These are phyloP conservation scores for Noturus placidus DNA, from an alignment of 2,113 vertebrate genomes.

Conservation along the genomic window DNA sequence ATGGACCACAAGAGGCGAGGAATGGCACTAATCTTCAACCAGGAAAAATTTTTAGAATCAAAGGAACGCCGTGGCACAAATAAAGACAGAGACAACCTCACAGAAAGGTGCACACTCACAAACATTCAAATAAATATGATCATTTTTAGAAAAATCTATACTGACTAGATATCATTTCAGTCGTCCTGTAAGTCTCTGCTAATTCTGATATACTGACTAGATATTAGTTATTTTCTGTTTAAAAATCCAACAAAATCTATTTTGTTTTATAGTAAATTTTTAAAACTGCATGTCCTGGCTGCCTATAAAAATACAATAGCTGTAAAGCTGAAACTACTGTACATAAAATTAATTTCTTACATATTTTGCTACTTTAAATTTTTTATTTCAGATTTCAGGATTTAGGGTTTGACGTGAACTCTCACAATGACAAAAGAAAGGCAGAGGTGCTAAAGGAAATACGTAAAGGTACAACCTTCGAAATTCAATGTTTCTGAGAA, in stretches of 20 bases:
- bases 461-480: constrained; percentile 70
- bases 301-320: neutral
- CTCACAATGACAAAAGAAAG: constrained; percentile 73
- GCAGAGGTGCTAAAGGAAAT: constrained; percentile 71
- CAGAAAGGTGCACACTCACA: constrained; percentile 69
- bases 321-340: neutral
- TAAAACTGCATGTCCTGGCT: neutral
- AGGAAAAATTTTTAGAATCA: constrained; percentile 77
- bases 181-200: no score
- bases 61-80: constrained; percentile 74
- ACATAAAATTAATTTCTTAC: neutral
- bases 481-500: neutral
- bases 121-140: no score
- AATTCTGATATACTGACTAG: no score
- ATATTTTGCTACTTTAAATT: neutral
- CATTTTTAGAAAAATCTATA: no score
- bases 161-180: no score
- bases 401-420: constrained; percentile 83
- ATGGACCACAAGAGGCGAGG: constrained; percentile 83
- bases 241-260: neutral
- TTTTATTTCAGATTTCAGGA: constrained; percentile 67
- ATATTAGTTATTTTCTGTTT: no score
- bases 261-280: neutral
- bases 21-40: constrained; percentile 88
- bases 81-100: constrained; percentile 77